Base-by-base conservation (phyloP, 2,797 vertebrate species). In the Odontamblyopus rebecca region DNA sequence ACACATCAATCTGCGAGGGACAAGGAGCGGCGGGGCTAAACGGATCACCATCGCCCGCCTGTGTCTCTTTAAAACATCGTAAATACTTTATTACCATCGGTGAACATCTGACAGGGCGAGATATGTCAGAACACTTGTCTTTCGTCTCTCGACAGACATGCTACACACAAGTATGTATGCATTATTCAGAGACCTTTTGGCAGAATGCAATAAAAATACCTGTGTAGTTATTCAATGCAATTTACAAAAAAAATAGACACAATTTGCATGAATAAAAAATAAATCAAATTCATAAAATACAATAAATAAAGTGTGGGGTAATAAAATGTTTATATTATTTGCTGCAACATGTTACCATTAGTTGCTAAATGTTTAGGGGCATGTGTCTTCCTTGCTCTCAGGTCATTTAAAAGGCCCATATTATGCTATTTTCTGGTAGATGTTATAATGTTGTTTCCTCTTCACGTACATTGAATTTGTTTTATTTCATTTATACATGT, bases 1-100 rank as follows among this genome's bases (percentile, higher is more conserved):
- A 60, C 64, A 5, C 32, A 73, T 66, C 73, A 19, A 72, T 77
- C 67, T 18, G 18, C 7, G 68, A 65, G 9, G 60, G 19, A 30
- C 54, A 1, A n/a, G 15, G 19, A 15, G 54, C 16, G 41, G 54
- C 60, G 15, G 32, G 23, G 23, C 13, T 69, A 56, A 56, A 54
- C 27, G n/a, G 50, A 51, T 67, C 26, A 50, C 27, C 41, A 54
- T 59, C 6, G 64, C 8, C 56, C 2, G 5, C 18, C n/a, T 5
- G 2, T 11, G 41, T 30, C 50, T 44, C 63, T 56, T 6, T 23
- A 30, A 27, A 18, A 30, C 48, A 30, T 32, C 29, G 18, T 67
- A 38, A 67, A 67, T 50, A 51, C 53, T 67, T 67, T 32, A 66
- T 66, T 23, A 29, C 41, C 18, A 50, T 50, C 23, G 18, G 13